A percentile compares a stretch with the other conserved stretches of the same genome.
Conservation (phyloP, 37 sponge, comb jelly and placozoan genomes). For the Geodia barretti region DNA sequence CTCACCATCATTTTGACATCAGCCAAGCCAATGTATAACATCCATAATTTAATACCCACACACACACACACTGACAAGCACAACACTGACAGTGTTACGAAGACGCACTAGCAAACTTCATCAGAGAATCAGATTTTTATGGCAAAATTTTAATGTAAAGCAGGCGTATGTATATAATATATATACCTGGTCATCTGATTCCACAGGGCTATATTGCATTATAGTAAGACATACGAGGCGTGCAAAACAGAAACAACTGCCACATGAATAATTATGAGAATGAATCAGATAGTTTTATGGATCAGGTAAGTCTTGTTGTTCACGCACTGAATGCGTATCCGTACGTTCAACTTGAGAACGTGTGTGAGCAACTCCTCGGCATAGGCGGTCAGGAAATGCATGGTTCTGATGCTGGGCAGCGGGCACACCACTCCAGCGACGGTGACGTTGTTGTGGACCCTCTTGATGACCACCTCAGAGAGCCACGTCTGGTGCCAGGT, state of each 20-base stretch:
- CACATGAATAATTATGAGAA: no score
- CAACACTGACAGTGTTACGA: no score
- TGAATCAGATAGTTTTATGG: constrained; percentile 29
- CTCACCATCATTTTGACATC: not conserved
- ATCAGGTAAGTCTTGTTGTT: constrained; percentile 15
- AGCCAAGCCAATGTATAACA: not conserved
- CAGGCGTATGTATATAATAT: no score
- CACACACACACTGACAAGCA: not conserved
- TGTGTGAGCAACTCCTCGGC: constrained; percentile 52
- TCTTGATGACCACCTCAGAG: constrained; percentile 58
- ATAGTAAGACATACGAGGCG: no score
- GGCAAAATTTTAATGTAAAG: no score
- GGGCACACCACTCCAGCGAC: constrained; percentile 49
- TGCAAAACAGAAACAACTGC: no score
- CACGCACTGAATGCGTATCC: constrained; percentile 41
- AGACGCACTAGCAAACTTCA: no score
- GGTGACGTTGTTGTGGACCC: constrained; percentile 36
- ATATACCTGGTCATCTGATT: no score
- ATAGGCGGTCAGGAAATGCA: constrained; percentile 56
- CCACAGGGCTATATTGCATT: no score
- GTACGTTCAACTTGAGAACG: constrained; percentile 40
- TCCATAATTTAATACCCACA: not conserved
- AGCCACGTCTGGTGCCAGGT: constrained; percentile 57
- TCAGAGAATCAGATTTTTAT: no score
- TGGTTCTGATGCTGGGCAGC: constrained; percentile 23